These are phyloP conservation scores for Lepilemur ruficaudatus DNA, from an alignment of 2,797 vertebrate species.

Conservation along the genomic window DNA sequence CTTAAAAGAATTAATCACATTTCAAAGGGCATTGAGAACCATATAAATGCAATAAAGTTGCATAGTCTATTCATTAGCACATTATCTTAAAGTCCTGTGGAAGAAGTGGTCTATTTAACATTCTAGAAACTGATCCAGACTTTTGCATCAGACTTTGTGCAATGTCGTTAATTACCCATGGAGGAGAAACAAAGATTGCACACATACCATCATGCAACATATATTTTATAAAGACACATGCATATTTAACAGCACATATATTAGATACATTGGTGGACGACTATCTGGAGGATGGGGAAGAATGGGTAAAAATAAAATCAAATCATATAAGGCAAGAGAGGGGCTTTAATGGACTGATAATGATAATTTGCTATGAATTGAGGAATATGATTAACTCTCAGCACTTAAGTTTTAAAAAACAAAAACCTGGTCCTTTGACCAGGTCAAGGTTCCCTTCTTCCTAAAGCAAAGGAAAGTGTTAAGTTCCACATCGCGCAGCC, in stretches of 20 bases:
- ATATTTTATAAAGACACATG: neutral
- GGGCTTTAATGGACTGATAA: neutral
- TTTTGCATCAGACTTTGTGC: neutral
- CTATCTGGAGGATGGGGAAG: neutral
- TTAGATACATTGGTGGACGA: neutral
- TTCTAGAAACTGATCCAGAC: constrained; percentile 21
- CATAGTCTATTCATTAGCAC: constrained; percentile 11
- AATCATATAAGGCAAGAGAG: neutral
- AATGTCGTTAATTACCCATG: neutral
- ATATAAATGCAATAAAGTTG: constrained; percentile 64
- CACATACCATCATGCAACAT: neutral
- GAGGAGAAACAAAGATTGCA: constrained; percentile 22
- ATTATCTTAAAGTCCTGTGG: neutral
- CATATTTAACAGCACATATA: neutral
- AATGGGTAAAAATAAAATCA: neutral
- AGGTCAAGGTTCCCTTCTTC: neutral
- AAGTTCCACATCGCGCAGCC: neutral
- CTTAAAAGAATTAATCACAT: constrained; percentile 72
- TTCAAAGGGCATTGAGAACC: constrained; percentile 71
- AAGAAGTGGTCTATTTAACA: neutral
- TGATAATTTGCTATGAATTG: neutral
- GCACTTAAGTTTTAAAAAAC: neutral
- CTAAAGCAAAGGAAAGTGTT: neutral
- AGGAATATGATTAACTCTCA: neutral
- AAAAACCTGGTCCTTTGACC: neutral